Base-by-base conservation (phyloP, 2,113 vertebrate species). In the Mus musculus region DNA sequence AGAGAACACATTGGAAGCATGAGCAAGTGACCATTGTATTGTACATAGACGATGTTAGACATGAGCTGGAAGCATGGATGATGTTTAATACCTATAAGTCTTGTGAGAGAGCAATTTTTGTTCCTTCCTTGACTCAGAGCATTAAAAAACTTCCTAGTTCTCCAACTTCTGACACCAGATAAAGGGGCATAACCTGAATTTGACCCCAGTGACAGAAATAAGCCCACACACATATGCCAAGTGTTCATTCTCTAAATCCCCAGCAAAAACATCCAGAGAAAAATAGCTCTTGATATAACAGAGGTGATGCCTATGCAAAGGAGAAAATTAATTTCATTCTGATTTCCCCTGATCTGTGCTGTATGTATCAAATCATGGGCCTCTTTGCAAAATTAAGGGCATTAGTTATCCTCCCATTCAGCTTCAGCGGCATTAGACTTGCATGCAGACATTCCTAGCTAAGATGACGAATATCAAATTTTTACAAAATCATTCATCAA, bases 401-500 rank as follows among this genome's bases (percentile, higher is more conserved):
- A 96, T 97, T 96, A 91, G 95, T 97, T 98, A 96, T 95, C 95
- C 96, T 92, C 30, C 78, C 94, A 96, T 98, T 98, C 96, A 97
- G 93, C 84, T 24, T 0, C 49, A 69, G 94, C 4, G 7, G 63
- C 94, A 96, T 97, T 96, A 94, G 46, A 92, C 92, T 96, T 96
- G 78, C 95, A 94, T 2, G 76, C 90, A 96, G 95, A 86, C 86
- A 24, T 94, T 82, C 89, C 88, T 42, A 30, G 91, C 84, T 91
- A 93, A 94, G 82, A 91, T 33, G 91, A 96, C 65, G 87, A 97
- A 95, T 96, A 98, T 91, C 97, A 97, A 84, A 86, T 92, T 97
- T 97, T 96, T 84, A 97, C 92, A 97, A 97, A 97, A 98, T 97
- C 96, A 94, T 97, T 97, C 97, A 97, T 97, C 96, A 97, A 96